These are phyloP conservation scores for Serinus canaria DNA, from an alignment of 2,113 vertebrate species.

Conservation along the genomic window DNA sequence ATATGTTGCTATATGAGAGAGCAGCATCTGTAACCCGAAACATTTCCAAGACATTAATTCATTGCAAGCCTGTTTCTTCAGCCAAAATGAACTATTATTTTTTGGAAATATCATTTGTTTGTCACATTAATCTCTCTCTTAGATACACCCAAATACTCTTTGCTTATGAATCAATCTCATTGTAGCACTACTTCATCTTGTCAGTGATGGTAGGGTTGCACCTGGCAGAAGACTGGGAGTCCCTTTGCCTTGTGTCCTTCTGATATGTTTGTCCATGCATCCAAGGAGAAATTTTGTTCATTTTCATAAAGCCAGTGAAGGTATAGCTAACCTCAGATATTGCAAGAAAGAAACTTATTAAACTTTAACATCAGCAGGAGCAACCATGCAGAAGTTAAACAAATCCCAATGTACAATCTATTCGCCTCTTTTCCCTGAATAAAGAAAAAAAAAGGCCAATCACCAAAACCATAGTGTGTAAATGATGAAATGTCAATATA, in stretches of 20 bases:
- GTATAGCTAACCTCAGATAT: neutral
- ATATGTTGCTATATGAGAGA: neutral
- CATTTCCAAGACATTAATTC: neutral
- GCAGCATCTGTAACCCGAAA: neutral
- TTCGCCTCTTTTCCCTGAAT: neutral
- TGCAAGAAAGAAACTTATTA: neutral
- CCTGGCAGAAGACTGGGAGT: neutral
- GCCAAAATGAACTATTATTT: neutral
- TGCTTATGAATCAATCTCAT: neutral
- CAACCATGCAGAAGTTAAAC: neutral
- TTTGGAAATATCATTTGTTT: neutral
- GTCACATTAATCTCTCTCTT: neutral
- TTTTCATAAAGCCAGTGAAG: neutral
- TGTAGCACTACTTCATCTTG: neutral
- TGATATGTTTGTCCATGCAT: neutral
- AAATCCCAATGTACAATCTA: neutral
- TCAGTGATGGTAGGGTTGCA: neutral
- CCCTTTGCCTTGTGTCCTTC: neutral
- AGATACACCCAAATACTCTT: neutral
- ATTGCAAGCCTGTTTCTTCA: neutral
- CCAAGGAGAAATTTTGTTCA: neutral
- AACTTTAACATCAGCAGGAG: neutral
- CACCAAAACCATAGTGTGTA: neutral
- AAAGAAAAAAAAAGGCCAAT: neutral
- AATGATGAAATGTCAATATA: neutral